phyloP scores from a whole-genome alignment of 53 echinoderm and acorn worm species.

The Mesocentrotus franciscanus region DNA sequence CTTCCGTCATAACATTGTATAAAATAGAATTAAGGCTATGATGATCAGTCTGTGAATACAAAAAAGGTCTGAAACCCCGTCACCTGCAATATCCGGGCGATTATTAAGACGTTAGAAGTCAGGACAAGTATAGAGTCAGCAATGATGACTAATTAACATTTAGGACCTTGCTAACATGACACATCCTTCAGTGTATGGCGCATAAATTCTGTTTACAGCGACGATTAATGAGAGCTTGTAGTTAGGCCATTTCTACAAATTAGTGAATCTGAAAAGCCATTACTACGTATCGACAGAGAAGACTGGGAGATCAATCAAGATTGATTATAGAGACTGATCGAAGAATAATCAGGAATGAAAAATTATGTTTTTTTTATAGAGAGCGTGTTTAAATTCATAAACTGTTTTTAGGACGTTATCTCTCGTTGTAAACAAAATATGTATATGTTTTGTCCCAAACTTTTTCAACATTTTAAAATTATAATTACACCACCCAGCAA shows the following conservation, averaged over 20 bases:
- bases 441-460: too few species aligned
- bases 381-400: too few species aligned
- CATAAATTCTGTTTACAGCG: neutral
- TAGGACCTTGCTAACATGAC: neutral
- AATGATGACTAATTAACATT: constrained; percentile 3
- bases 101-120: neutral
- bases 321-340: neutral
- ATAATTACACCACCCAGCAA: too few species aligned
- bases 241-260: too few species aligned
- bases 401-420: too few species aligned
- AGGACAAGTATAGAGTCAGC: neutral
- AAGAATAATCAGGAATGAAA: too few species aligned
- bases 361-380: too few species aligned
- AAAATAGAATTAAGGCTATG: neutral
- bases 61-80: neutral
- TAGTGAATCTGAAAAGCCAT: neutral
- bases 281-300: neutral
- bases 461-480: too few species aligned
- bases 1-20: neutral
- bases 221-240: neutral
- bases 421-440: too few species aligned
- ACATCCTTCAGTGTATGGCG: neutral
- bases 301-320: neutral
- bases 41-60: neutral
- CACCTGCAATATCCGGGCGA: constrained; percentile 20